These are phyloP conservation scores for Euglossa dilemma DNA, from an alignment of 1,140 invertebrate species.

Conservation along the genomic window DNA sequence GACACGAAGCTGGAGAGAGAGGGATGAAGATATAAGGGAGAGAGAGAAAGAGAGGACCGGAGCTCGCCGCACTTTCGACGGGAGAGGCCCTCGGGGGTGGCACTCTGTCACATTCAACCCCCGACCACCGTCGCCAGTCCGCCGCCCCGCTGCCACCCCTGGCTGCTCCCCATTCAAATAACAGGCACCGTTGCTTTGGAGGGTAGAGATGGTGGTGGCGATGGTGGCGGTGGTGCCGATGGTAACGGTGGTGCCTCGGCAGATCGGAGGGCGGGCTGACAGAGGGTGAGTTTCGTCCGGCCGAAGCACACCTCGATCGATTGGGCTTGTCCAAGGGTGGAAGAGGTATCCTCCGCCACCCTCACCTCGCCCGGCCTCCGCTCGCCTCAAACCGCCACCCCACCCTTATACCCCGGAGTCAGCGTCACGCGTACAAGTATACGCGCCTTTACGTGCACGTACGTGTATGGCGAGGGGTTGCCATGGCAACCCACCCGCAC, in stretches of 20 bases:
- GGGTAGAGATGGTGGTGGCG: conserved; percentile 47
- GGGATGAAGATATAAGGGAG: conserved; percentile 39
- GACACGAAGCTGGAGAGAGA: conserved; percentile 33
- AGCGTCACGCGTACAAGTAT: conserved; percentile 60
- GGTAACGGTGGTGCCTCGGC: conserved; percentile 56
- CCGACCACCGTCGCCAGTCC: conserved; percentile 68
- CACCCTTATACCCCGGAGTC: conserved; percentile 46
- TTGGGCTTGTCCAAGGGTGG: conserved; percentile 82
- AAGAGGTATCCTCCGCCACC: conserved; percentile 68
- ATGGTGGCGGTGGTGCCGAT: conserved; percentile 58
- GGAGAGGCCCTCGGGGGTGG: conserved; percentile 77
- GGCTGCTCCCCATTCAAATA: conserved; percentile 77
- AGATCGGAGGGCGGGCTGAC: conserved; percentile 70
- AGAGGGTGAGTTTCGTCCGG: conserved; percentile 82
- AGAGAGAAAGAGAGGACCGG: conserved; percentile 55
- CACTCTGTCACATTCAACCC: conserved; percentile 82
- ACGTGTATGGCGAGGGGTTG: conserved; percentile 76
- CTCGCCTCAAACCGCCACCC: conserved; percentile 19
- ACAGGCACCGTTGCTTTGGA: conserved; percentile 77
- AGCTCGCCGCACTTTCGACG: conserved; percentile 79
- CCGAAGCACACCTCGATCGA: conserved; percentile 82
- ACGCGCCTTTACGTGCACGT: conserved; percentile 56
- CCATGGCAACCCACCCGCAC: conserved; percentile 79
- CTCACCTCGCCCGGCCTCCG: neutral
- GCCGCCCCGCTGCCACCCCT: conserved; percentile 51